Evolutionary conservation across 2,888 invertebrate genomes (phyloP).

Genomic region (Aethes cnicana): DNA sequence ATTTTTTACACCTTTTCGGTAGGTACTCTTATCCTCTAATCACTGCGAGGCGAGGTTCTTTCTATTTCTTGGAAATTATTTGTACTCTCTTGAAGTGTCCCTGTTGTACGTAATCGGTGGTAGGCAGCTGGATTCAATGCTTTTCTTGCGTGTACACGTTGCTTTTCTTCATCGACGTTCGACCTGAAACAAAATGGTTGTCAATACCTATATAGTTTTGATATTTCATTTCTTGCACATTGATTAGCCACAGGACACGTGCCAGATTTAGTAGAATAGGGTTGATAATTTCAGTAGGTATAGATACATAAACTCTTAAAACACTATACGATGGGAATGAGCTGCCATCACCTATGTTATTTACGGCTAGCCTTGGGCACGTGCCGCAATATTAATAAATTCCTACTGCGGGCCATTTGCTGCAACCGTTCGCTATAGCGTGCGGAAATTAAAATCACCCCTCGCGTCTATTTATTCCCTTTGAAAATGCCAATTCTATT

Average conservation of each 20-base stretch:
- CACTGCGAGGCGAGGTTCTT: conserved; percentile 22
- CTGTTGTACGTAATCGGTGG: conserved; percentile 60
- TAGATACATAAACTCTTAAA: no score
- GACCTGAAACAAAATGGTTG: conserved; percentile 66
- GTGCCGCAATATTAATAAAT: conserved; percentile 60
- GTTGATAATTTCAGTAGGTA: no score
- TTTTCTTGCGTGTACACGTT: conserved; percentile 79
- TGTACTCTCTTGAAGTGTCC: conserved; percentile 35
- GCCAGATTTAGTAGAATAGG: no score
- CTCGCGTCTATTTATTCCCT: conserved; percentile 19
- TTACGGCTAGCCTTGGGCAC: conserved; percentile 68
- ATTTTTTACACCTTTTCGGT: conserved; percentile 11
- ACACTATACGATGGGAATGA: conserved; percentile 48
- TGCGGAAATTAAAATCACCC: conserved; percentile 48
- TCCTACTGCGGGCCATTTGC: conserved; percentile 58
- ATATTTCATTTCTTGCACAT: no score
- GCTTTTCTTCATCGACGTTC: conserved; percentile 60
- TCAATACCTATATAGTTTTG: no score
- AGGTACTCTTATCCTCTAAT: conserved; percentile 16
- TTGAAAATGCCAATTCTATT: conserved; percentile 5
- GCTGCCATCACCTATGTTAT: conserved; percentile 57
- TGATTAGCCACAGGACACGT: no score
- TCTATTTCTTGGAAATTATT: conserved; percentile 12
- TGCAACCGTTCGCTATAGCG: conserved; percentile 44
- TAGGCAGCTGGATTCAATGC: conserved; percentile 51